A percentile compares a stretch with the other conserved stretches of the same genome.
phyloP scores from a whole-genome alignment of 1,140 invertebrate genomes.

The Drosophila micromelanica region DNA sequence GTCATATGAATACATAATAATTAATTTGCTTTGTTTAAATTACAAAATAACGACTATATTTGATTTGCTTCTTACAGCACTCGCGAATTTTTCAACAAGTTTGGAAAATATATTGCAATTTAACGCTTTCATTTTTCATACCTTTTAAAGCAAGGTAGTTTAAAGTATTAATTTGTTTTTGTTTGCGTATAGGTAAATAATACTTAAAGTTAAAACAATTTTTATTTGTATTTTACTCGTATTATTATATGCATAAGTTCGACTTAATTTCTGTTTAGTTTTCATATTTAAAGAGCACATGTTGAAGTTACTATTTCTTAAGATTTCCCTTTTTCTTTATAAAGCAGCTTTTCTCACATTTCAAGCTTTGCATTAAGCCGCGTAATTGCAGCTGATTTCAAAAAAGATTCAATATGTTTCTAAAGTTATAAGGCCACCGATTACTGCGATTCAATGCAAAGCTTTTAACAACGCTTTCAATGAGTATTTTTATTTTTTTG shows the following conservation, averaged over 20 bases:
- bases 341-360: slow-evolving; percentile 33
- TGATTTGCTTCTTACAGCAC: slow-evolving; percentile 78
- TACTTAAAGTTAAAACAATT: slow-evolving; percentile 80
- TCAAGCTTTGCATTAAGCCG: slow-evolving; percentile 77
- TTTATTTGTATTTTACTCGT: slow-evolving; percentile 53
- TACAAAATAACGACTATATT: slow-evolving; percentile 82
- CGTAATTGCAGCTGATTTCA: slow-evolving; percentile 62
- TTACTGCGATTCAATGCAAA: slow-evolving; percentile 83
- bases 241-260: slow-evolving; percentile 69
- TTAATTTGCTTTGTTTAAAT: slow-evolving; percentile 72
- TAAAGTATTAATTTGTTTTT: slow-evolving; percentile 30
- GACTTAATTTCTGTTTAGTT: slow-evolving; percentile 78
- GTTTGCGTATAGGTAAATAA: slow-evolving; percentile 70
- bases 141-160: slow-evolving; percentile 50
- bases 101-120: slow-evolving; percentile 69
- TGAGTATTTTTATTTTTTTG: slow-evolving; percentile 59
- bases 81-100: slow-evolving; percentile 68
- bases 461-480: slow-evolving; percentile 52
- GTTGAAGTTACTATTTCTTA: slow-evolving; percentile 55
- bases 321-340: slow-evolving; percentile 20
- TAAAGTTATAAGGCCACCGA: slow-evolving; percentile 32
- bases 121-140: slow-evolving; percentile 36
- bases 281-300: slow-evolving; percentile 78
- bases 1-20: slow-evolving; percentile 46
- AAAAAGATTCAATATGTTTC: slow-evolving; percentile 23